Evolutionary conservation across 2,888 invertebrate species (phyloP).

Genomic region (Steinernema carpocapsae): DNA sequence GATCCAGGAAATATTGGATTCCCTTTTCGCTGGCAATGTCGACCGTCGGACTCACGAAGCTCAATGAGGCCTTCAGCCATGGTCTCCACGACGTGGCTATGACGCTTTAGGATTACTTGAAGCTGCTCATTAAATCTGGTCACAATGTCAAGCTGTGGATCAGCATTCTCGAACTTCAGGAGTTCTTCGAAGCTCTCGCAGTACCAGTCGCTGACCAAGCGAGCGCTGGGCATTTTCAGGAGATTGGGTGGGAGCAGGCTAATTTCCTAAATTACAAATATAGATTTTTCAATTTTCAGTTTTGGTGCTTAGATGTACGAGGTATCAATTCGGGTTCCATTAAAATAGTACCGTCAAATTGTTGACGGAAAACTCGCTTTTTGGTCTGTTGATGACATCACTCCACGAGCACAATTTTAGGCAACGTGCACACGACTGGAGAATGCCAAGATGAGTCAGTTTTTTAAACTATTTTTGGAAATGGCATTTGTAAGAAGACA

Average conservation of each 20-base stretch:
- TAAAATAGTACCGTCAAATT: too few species aligned
- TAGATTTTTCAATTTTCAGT: too few species aligned
- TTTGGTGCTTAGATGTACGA: too few species aligned
- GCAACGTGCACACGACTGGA: too few species aligned
- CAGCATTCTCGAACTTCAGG: slow-evolving; percentile 84
- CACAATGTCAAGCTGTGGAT: slow-evolving; percentile 52
- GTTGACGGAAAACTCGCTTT: too few species aligned
- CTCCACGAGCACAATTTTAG: too few species aligned
- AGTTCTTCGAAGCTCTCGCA: slow-evolving; percentile 92
- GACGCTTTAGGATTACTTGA: slow-evolving; percentile 81
- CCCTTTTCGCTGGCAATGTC: slow-evolving; percentile 79
- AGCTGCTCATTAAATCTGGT: slow-evolving; percentile 65
- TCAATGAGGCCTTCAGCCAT: slow-evolving; percentile 95
- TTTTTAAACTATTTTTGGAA: too few species aligned
- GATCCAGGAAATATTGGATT: slow-evolving; percentile 96
- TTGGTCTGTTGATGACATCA: too few species aligned
- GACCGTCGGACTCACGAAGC: slow-evolving; percentile 86
- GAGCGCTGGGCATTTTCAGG: slow-evolving; percentile 88
- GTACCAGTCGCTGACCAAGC: slow-evolving; percentile 90
- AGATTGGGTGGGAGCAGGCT: slow-evolving; percentile 90
- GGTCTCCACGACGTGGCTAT: slow-evolving; percentile 94
- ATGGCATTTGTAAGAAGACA: too few species aligned
- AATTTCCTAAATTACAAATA: slow-evolving; percentile 78
- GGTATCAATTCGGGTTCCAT: too few species aligned
- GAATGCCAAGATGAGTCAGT: too few species aligned